Base-by-base conservation (phyloP, 2,797 vertebrate species). In the Gadopsis bispinosus region DNA sequence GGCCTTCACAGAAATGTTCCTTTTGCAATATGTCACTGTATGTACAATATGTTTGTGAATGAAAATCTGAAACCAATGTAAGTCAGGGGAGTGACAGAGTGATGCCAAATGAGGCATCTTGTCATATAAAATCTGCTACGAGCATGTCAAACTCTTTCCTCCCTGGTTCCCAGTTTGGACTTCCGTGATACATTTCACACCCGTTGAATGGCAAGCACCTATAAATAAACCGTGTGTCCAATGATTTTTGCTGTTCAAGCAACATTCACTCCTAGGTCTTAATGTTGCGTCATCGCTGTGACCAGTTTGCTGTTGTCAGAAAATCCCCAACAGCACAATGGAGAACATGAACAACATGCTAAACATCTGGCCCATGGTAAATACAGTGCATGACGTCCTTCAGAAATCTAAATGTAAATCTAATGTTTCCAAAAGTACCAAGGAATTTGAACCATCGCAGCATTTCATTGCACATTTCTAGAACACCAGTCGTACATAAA, bases 101-200 rank as follows among this genome's bases (percentile, higher is more conserved):
- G 19, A 69, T 26, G 55, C 1, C 35, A 43, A 55, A 72, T 41
- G 6, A 41, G 17, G 53, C 39, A 4, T 45, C 50, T 31, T 6
- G 3, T 70, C 29, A 7, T 3, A 7, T 19, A 33, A 33, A 7
- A 68, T 48, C 9, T 66, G 35, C 31, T 10, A 1, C 33, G 4
- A 29, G 53, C 73, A 37, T 7, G 19, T 70, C 26, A 64, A 72
- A 54, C 53, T 67, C 53, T 39, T 50, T 43, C 12, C 66, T 61
- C 67, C 63, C 56, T 35, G 17, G 7, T 50, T 55, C 60, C 61
- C 86, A 65, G 70, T 84, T 88, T 78, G 67, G 78, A 45, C 73
- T 8, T 26, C 20, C 41, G n/a, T 83, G 88, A 84, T 71, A 87
- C 72, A 91, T 90, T 89, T 88, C 77, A 64, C 87, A 87, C 75